A percentile compares a stretch with the other conserved stretches of the same genome.
Evolutionary conservation across 2,888 invertebrate genomes (phyloP).

Genomic region (Leucophora obtusa): DNA sequence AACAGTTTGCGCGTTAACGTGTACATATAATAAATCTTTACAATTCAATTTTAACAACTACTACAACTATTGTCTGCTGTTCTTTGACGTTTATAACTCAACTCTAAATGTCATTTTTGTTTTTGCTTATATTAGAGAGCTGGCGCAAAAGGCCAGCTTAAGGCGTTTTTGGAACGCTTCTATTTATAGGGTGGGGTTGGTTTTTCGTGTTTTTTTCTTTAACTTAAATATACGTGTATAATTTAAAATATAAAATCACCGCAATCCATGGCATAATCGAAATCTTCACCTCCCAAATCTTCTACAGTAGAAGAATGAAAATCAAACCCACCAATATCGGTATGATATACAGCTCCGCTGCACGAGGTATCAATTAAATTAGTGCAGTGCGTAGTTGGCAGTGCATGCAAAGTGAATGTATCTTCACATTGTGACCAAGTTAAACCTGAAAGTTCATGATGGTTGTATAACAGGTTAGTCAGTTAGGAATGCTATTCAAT

Average conservation of each 20-base stretch:
- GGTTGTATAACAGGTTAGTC: background rate
- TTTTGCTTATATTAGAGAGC: conserved; percentile 32
- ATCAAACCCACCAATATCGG: conserved; percentile 83
- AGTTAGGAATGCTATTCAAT: background rate
- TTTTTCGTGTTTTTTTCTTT: conserved; percentile 43
- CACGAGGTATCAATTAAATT: conserved; percentile 81
- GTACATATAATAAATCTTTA: background rate
- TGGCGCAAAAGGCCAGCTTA: conserved; percentile 54
- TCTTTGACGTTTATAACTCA: conserved; percentile 39
- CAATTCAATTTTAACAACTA: conserved; percentile 43
- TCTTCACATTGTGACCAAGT: conserved; percentile 85
- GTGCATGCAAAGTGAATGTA: conserved; percentile 83
- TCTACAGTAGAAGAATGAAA: conserved; percentile 78
- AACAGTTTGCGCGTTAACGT: conserved; percentile 6
- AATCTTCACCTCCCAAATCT: conserved; percentile 81
- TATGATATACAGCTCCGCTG: conserved; percentile 82
- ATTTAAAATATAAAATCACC: conserved; percentile 85
- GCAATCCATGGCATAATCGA: conserved; percentile 86
- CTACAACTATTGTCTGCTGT: conserved; percentile 60
- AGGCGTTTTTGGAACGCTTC: conserved; percentile 52
- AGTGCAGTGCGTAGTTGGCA: conserved; percentile 83
- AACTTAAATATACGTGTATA: no score
- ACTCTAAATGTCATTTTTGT: conserved; percentile 25
- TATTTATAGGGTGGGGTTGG: conserved; percentile 55
- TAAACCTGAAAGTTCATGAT: conserved; percentile 78